phyloP scores from a whole-genome alignment of 2,797 vertebrate species.

The Botia kubotai region DNA sequence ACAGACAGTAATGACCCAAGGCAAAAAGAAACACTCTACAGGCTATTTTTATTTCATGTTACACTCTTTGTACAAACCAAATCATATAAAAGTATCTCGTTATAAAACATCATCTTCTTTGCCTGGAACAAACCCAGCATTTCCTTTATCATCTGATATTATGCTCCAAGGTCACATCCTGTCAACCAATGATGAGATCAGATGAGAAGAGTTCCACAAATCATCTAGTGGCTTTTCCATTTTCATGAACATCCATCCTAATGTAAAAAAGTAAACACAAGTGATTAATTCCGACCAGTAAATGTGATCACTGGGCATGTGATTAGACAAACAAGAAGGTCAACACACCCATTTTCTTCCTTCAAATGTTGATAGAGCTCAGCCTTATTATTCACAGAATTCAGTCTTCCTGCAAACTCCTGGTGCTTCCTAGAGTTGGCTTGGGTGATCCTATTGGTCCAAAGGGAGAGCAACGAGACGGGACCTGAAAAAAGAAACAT shows the following conservation, averaged over 20 bases:
- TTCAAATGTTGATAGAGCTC: constrained; percentile 97
- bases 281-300: background rate
- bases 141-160: constrained; percentile 23
- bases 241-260: constrained; percentile 94
- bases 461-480: constrained; percentile 91
- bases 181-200: constrained; percentile 12
- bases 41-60: constrained; percentile 53
- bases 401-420: constrained; percentile 91
- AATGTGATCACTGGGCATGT: background rate
- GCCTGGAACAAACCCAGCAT: constrained; percentile 23
- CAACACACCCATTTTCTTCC: constrained; percentile 93
- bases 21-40: constrained; percentile 5
- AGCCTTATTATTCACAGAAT: constrained; percentile 93
- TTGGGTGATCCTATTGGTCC: constrained; percentile 94
- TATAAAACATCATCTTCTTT: constrained; percentile 24
- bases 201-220: constrained; percentile 59
- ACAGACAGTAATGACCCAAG: background rate
- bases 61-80: constrained; percentile 56
- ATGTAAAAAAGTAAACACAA: constrained; percentile 49
- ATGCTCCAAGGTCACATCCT: constrained; percentile 32
- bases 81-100: constrained; percentile 43
- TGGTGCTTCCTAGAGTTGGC: constrained; percentile 97
- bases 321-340: background rate
- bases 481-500: constrained; percentile 80
- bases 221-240: constrained; percentile 93